A percentile compares a stretch with the other conserved stretches of the same genome.
phyloP scores from a whole-genome alignment of 2,888 invertebrate genomes.

The Dilophus febrilis region DNA sequence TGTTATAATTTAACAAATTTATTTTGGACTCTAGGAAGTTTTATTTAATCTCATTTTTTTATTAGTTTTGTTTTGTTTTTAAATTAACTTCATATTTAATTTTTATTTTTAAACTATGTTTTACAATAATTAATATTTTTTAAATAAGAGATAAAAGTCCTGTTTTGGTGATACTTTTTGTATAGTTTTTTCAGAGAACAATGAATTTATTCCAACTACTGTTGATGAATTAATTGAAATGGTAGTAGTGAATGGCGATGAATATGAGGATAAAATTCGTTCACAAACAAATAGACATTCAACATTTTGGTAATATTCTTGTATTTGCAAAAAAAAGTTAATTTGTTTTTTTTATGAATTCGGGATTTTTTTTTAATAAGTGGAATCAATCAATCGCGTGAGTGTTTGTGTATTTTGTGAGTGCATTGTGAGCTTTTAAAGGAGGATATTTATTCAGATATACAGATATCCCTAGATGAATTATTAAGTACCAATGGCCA shows the following conservation, averaged over 20 bases:
- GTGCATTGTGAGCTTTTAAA: too few species aligned
- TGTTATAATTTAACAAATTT: neutral
- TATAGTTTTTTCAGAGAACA: slow-evolving; percentile 32
- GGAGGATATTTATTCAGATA: too few species aligned
- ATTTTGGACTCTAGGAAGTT: too few species aligned
- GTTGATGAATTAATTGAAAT: slow-evolving; percentile 38
- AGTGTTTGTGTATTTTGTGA: too few species aligned
- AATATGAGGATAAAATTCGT: slow-evolving; percentile 45
- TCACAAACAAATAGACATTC: slow-evolving; percentile 30
- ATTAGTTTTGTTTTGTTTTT: neutral
- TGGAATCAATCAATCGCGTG: too few species aligned
- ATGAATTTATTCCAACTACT: slow-evolving; percentile 29
- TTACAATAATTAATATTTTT: neutral
- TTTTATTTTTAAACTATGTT: slow-evolving; percentile 6
- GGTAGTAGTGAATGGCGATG: slow-evolving; percentile 46
- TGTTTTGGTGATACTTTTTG: slow-evolving; percentile 23
- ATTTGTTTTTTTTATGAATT: too few species aligned
- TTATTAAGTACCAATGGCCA: too few species aligned
- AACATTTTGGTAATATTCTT: slow-evolving; percentile 28
- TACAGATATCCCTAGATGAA: too few species aligned
- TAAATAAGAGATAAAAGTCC: slow-evolving; percentile 1
- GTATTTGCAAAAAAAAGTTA: too few species aligned
- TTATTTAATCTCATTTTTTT: neutral
- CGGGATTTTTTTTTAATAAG: too few species aligned
- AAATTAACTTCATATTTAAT: slow-evolving; percentile 5